phyloP scores from a whole-genome alignment of 2,888 invertebrate species.

The Tribolium freemani region DNA sequence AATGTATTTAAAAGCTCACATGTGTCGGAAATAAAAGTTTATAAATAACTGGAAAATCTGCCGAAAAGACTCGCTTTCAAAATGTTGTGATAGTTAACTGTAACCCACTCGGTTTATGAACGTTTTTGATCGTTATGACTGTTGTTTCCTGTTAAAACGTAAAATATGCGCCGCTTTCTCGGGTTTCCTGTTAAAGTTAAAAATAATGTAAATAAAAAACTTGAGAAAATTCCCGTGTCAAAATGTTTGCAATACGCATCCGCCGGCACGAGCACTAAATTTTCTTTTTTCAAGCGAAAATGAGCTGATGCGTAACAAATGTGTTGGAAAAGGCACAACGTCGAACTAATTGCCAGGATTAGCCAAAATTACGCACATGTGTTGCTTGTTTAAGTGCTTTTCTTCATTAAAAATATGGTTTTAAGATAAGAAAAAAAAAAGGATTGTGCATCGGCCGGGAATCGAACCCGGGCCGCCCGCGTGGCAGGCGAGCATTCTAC shows the following conservation, averaged over 20 bases:
- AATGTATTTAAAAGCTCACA: slow-evolving; percentile 27
- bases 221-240: slow-evolving; percentile 24
- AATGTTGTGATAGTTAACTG: slow-evolving; percentile 21
- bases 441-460: slow-evolving; percentile 70
- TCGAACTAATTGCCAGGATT: slow-evolving; percentile 4
- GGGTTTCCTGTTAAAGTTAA: slow-evolving; percentile 28
- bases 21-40: slow-evolving; percentile 44
- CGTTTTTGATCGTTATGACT: slow-evolving; percentile 51
- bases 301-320: slow-evolving; percentile 21
- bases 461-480: slow-evolving; percentile 73
- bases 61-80: slow-evolving; percentile 42
- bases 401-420: neutral
- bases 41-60: slow-evolving; percentile 49
- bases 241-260: slow-evolving; percentile 24
- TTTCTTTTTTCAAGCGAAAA: slow-evolving; percentile 11
- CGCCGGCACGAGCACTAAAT: slow-evolving; percentile 16
- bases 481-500: slow-evolving; percentile 72
- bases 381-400: neutral
- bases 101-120: slow-evolving; percentile 45
- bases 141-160: slow-evolving; percentile 49
- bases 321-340: slow-evolving; percentile 2
- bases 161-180: slow-evolving; percentile 21
- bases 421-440: slow-evolving; percentile 9
- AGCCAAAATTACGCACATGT: neutral
- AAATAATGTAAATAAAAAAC: slow-evolving; percentile 27